phyloP scores from a whole-genome alignment of 2,888 invertebrate genomes.

The Nomada fucata region DNA sequence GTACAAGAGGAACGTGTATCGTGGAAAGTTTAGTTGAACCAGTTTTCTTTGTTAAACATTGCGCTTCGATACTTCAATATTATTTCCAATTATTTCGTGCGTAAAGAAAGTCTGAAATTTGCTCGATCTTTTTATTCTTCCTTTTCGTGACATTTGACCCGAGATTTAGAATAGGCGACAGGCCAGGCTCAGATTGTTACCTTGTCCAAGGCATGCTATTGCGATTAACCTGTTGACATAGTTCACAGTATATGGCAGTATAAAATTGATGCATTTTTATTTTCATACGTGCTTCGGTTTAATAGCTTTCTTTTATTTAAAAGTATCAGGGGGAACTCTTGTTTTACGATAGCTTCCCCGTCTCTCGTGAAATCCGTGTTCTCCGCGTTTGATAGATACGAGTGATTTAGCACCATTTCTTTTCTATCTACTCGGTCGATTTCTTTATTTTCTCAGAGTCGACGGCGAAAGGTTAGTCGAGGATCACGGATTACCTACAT shows the following conservation, averaged over 20 bases:
- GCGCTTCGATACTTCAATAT: too few species aligned
- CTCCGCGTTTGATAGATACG: conserved; percentile 28
- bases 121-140: neutral
- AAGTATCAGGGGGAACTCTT: neutral
- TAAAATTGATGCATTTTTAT: too few species aligned
- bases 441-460: conserved; percentile 40
- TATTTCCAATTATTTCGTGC: too few species aligned
- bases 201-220: too few species aligned
- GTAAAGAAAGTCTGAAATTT: too few species aligned
- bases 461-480: conserved; percentile 40
- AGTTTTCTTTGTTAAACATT: neutral
- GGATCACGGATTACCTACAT: conserved; percentile 46
- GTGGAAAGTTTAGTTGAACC: neutral
- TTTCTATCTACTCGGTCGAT: conserved; percentile 41
- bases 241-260: too few species aligned
- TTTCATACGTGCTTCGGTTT: too few species aligned
- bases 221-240: too few species aligned
- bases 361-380: conserved; percentile 23
- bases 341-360: conserved; percentile 11
- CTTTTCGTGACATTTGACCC: too few species aligned
- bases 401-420: conserved; percentile 51
- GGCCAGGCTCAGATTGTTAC: too few species aligned
- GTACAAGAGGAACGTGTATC: neutral
- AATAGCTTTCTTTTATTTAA: neutral
- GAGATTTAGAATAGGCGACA: too few species aligned